Percentiles rank a stretch among this genome's conserved stretches.
phyloP scores from a whole-genome alignment of 2,113 vertebrate species.

The Dicaeum eximium region DNA sequence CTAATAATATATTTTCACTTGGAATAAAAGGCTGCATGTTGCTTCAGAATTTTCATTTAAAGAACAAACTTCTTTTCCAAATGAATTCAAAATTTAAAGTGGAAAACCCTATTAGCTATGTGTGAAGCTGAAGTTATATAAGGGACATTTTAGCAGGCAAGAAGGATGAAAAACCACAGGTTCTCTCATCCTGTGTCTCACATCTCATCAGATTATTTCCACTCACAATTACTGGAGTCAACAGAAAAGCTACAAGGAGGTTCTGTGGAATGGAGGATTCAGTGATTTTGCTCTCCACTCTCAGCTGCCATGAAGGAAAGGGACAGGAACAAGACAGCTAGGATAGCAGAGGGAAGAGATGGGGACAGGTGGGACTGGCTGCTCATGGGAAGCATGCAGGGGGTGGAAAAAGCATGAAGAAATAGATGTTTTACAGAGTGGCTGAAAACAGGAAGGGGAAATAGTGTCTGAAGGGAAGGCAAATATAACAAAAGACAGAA shows the following conservation, averaged over 20 bases:
- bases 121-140: neutral
- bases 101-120: neutral
- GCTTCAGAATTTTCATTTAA: neutral
- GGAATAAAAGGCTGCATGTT: neutral
- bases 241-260: neutral
- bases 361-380: neutral
- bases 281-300: neutral
- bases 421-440: neutral
- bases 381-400: neutral
- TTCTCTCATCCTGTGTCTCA: neutral
- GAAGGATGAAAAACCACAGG: neutral
- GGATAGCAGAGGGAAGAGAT: neutral
- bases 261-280: neutral
- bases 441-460: neutral
- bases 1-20: neutral
- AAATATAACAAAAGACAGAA: neutral
- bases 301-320: neutral
- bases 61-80: neutral
- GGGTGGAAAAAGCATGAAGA: neutral
- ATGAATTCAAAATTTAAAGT: neutral
- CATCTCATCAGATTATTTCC: neutral
- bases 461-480: neutral
- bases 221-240: neutral
- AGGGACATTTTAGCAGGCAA: neutral
- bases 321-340: neutral